These are phyloP conservation scores for Torymus texanus DNA, from an alignment of 2,888 invertebrate genomes.

Conservation along the genomic window DNA sequence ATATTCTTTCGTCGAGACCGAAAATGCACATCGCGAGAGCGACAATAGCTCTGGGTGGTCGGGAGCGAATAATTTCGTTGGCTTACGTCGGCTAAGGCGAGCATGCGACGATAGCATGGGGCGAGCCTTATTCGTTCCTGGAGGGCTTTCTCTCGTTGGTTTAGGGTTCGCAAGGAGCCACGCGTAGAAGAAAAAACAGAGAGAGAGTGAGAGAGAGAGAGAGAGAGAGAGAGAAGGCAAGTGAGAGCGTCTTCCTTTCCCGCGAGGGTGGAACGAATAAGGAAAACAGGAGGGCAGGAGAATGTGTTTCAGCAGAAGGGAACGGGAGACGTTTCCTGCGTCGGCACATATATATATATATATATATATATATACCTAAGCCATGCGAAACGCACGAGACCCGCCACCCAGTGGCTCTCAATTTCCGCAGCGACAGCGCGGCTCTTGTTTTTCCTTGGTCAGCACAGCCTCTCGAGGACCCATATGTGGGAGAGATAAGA, in stretches of 20 bases:
- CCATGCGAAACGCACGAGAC: neutral
- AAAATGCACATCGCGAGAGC: too few relatives aligned
- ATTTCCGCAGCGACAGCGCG: neutral
- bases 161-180: slow-evolving; percentile 36
- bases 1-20: neutral
- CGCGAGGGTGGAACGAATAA: neutral
- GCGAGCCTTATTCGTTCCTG: slow-evolving; percentile 34
- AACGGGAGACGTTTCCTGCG: neutral
- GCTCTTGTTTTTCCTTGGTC: neutral
- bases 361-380: too few relatives aligned
- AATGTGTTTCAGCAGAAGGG: slow-evolving; percentile 1
- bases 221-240: slow-evolving; percentile 13
- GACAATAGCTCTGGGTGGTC: slow-evolving; percentile 24
- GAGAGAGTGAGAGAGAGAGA: too few relatives aligned
- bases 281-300: slow-evolving; percentile 14
- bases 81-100: neutral
- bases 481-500: neutral
- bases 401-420: slow-evolving; percentile 29
- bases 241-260: neutral
- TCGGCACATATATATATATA: too few relatives aligned
- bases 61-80: slow-evolving; percentile 46
- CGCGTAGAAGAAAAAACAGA: slow-evolving; percentile 22
- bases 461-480: neutral
- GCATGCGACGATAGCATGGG: slow-evolving; percentile 5
- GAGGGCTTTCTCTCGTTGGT: slow-evolving; percentile 36